phyloP scores from a whole-genome alignment of 2,113 vertebrate species.

The Calyptommatus sinebrachiatus region DNA sequence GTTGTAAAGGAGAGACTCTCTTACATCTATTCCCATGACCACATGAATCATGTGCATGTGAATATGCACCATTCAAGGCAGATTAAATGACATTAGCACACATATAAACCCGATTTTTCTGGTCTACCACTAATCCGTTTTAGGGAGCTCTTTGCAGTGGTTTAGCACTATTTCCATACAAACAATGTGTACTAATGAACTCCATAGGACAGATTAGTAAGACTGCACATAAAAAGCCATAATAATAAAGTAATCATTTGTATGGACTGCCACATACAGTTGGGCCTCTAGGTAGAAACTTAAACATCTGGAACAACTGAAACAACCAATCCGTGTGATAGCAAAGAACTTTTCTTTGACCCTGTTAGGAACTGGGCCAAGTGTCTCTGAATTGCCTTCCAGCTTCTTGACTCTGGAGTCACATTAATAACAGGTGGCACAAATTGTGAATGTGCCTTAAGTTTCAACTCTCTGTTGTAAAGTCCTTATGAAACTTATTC shows the following conservation, averaged over 20 bases:
- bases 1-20: too few relatives aligned
- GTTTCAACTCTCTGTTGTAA: not conserved
- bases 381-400: not conserved
- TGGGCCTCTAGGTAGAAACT: not conserved
- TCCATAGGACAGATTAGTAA: too few relatives aligned
- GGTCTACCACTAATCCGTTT: too few relatives aligned
- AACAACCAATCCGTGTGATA: not conserved
- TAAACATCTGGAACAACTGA: slow-evolving; percentile 5
- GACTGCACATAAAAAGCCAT: not conserved
- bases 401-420: not conserved
- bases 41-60: too few relatives aligned
- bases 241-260: not conserved
- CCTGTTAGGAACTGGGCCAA: not conserved
- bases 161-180: too few relatives aligned
- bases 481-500: not conserved
- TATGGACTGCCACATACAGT: not conserved
- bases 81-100: too few relatives aligned
- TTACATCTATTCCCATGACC: too few relatives aligned
- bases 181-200: too few relatives aligned
- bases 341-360: not conserved
- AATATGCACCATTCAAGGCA: too few relatives aligned
- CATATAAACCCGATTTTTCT: too few relatives aligned
- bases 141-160: too few relatives aligned
- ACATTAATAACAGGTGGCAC: slow-evolving; percentile 7
- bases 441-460: not conserved